Percentiles rank a stretch among this genome's conserved stretches.
Evolutionary conservation across 2,888 invertebrate genomes (phyloP).

Genomic region (Amiota minor): DNA sequence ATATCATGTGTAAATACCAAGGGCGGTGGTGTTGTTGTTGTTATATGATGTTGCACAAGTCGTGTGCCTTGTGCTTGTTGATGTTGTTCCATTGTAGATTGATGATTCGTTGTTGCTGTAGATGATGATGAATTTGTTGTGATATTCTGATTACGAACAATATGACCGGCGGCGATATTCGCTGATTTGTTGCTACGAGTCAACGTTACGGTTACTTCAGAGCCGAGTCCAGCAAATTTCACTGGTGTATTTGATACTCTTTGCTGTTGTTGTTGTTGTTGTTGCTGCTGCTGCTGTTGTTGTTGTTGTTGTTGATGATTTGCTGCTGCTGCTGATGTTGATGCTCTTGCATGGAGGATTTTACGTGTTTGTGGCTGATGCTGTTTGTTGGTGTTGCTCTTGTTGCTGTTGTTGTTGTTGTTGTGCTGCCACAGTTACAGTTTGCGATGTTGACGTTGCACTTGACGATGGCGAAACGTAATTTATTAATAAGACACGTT

Average conservation of each 20-base stretch:
- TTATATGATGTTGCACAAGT: slow-evolving; percentile 46
- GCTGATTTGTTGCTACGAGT: slow-evolving; percentile 56
- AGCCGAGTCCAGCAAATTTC: slow-evolving; percentile 69
- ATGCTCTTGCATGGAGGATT: slow-evolving; percentile 51
- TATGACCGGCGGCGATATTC: slow-evolving; percentile 69
- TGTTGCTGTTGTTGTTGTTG: slow-evolving; percentile 36
- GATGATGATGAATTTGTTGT: slow-evolving; percentile 41
- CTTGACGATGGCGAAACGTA: slow-evolving; percentile 65
- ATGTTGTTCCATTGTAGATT: slow-evolving; percentile 43
- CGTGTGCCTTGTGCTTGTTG: slow-evolving; percentile 45
- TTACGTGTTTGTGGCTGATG: slow-evolving; percentile 49
- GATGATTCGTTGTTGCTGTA: slow-evolving; percentile 44
- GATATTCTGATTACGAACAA: slow-evolving; percentile 57
- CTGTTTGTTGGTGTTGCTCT: slow-evolving; percentile 55
- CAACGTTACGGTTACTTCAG: slow-evolving; percentile 69
- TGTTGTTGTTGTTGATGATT: slow-evolving; percentile 52
- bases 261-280: slow-evolving; percentile 41
- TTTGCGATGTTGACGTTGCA: slow-evolving; percentile 38
- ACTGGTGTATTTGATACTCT: slow-evolving; percentile 55
- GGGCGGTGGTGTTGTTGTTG: slow-evolving; percentile 67
- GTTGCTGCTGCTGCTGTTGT: slow-evolving; percentile 47
- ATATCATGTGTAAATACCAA: slow-evolving; percentile 56
- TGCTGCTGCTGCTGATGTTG: slow-evolving; percentile 42
- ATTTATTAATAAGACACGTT: slow-evolving; percentile 67
- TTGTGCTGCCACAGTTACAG: slow-evolving; percentile 31